A percentile compares a stretch with the other conserved stretches of the same genome.
Conservation (phyloP, 2,797 vertebrate genomes). For the Huso huso region DNA sequence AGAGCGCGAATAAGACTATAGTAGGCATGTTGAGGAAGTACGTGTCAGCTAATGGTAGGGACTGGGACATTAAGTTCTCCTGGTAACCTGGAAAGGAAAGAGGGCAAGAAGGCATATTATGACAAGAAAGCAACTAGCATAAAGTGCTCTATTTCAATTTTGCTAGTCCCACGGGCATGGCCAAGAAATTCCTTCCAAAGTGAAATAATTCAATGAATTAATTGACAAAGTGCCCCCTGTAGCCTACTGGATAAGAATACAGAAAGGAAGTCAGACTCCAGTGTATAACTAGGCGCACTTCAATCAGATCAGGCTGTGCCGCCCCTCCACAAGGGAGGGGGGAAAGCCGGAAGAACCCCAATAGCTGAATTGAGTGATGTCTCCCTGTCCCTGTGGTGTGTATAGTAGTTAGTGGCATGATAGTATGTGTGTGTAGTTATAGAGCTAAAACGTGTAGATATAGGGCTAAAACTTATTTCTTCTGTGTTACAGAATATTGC, state of each 20-base stretch:
- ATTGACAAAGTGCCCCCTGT: slow-evolving; percentile 4
- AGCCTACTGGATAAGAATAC: slow-evolving; percentile 4
- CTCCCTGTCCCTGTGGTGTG: neutral
- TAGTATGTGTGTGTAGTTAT: too few species aligned
- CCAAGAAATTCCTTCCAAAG: slow-evolving; percentile 14
- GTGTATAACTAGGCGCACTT: neutral
- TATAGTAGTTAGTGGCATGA: too few species aligned
- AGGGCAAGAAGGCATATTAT: slow-evolving; percentile 15
- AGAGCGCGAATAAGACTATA: slow-evolving; percentile 8
- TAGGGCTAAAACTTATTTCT: too few species aligned
- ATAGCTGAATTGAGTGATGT: neutral
- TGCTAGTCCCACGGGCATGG: neutral
- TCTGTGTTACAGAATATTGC: neutral
- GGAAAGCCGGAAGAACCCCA: neutral
- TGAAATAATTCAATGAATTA: slow-evolving; percentile 7
- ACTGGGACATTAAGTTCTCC: slow-evolving; percentile 16
- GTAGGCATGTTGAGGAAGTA: slow-evolving; percentile 11
- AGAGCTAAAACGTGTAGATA: neutral
- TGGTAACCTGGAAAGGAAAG: slow-evolving; percentile 13
- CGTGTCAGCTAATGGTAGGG: neutral
- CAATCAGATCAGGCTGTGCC: neutral
- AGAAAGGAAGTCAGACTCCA: neutral
- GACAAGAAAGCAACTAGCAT: slow-evolving; percentile 1
- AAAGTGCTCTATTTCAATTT: slow-evolving; percentile 14
- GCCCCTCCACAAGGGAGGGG: neutral